phyloP scores from a whole-genome alignment of 2,113 vertebrate species.

The Tachysurus fulvidraco region DNA sequence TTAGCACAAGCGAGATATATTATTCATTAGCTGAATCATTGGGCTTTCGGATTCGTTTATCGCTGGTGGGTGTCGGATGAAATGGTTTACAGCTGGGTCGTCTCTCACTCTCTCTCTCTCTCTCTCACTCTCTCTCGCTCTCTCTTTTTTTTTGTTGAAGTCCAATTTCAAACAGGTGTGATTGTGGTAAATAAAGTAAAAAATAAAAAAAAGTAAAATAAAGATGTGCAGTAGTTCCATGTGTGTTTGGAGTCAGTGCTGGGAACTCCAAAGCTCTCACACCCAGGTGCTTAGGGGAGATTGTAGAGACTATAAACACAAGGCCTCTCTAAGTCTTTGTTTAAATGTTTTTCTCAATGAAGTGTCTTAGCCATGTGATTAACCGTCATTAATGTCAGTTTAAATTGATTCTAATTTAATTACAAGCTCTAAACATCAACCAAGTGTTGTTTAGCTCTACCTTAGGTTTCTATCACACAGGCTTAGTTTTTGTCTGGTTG shows the following conservation, averaged over 20 bases:
- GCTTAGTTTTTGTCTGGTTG: slow-evolving; percentile 10
- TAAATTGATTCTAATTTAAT: slow-evolving; percentile 43
- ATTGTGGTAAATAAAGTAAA: slow-evolving; percentile 60
- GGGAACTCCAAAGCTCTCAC: slow-evolving; percentile 56
- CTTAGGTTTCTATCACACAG: background rate
- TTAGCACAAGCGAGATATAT: slow-evolving; percentile 20
- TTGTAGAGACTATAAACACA: slow-evolving; percentile 58
- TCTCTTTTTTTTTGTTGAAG: slow-evolving; percentile 51
- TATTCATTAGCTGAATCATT: slow-evolving; percentile 62
- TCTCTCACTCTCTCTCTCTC: background rate
- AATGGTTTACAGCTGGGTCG: slow-evolving; percentile 70
- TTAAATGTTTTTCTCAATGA: slow-evolving; percentile 51
- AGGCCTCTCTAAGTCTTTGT: slow-evolving; percentile 49
- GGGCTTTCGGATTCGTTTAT: slow-evolving; percentile 55
- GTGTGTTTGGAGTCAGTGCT: slow-evolving; percentile 52
- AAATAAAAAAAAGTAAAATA: slow-evolving; percentile 62
- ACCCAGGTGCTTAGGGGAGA: slow-evolving; percentile 62
- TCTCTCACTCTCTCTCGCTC: background rate
- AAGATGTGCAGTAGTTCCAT: slow-evolving; percentile 55
- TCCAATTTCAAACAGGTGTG: slow-evolving; percentile 71
- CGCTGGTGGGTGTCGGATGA: slow-evolving; percentile 65
- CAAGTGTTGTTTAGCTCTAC: background rate
- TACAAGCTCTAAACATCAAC: slow-evolving; percentile 23
- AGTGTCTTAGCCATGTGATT: slow-evolving; percentile 16
- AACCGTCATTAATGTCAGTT: slow-evolving; percentile 21